A percentile compares a stretch with the other conserved stretches of the same genome.
These are phyloP conservation scores for Todiramphus saurophagus DNA, from an alignment of 2,113 vertebrate species.

Conservation along the genomic window DNA sequence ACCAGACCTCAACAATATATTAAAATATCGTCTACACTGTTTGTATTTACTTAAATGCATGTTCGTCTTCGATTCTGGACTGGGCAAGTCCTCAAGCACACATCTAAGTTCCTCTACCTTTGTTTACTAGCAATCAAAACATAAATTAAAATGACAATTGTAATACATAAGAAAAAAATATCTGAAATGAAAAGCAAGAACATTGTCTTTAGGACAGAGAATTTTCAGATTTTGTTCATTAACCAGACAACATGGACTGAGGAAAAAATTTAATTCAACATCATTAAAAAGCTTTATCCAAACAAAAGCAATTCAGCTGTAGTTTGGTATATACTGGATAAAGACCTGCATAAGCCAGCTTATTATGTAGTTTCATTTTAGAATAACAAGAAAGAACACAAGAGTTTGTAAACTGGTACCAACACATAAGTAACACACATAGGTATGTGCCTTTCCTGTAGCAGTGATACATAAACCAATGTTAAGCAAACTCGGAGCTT, in stretches of 20 bases:
- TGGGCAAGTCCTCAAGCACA: not conserved
- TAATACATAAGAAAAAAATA: not conserved
- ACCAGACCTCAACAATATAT: not conserved
- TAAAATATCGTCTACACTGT: not conserved
- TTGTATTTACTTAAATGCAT: not conserved
- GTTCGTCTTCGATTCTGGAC: not conserved
- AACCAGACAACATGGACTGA: not conserved
- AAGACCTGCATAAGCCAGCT: not conserved
- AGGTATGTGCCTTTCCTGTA: not conserved
- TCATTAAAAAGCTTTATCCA: not conserved
- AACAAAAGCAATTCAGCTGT: not conserved
- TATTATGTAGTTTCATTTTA: not conserved
- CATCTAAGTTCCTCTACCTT: not conserved
- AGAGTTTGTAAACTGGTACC: not conserved
- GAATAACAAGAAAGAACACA: not conserved
- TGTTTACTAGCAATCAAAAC: not conserved
- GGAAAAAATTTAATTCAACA: not conserved
- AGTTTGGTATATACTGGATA: not conserved
- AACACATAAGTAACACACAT: fast-evolving
- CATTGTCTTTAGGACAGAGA: not conserved
- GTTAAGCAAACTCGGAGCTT: not conserved
- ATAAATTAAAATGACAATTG: not conserved
- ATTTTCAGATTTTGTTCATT: not conserved
- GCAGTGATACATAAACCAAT: not conserved
- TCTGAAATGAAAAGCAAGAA: not conserved